Evolutionary conservation across 64 coral and sea anemone species (phyloP).

Genomic region (Catalaphyllia jardinei): DNA sequence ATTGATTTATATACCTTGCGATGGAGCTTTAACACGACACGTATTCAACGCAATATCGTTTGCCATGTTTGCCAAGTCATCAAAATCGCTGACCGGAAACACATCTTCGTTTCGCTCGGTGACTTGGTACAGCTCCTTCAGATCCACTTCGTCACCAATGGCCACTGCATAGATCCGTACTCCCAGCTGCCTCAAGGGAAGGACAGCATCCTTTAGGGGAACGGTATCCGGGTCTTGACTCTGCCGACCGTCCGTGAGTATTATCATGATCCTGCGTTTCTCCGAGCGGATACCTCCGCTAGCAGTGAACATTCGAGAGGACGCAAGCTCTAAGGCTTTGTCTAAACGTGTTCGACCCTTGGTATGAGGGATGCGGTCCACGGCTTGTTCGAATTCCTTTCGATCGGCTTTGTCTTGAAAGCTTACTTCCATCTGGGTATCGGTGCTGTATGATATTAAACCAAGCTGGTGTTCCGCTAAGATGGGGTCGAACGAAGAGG

Average conservation of each 20-base stretch:
- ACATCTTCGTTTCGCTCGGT: slow-evolving; percentile 65
- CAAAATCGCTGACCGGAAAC: slow-evolving; percentile 64
- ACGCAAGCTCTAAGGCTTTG: slow-evolving; percentile 55
- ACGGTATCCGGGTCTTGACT: slow-evolving; percentile 62
- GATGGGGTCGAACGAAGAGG: slow-evolving; percentile 35
- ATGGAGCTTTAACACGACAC: neutral
- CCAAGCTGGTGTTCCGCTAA: slow-evolving; percentile 46
- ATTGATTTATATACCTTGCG: slow-evolving; percentile 4
- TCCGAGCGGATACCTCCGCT: slow-evolving; percentile 44
- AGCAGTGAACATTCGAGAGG: slow-evolving; percentile 36
- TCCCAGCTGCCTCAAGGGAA: slow-evolving; percentile 51
- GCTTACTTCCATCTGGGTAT: slow-evolving; percentile 44
- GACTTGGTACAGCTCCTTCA: slow-evolving; percentile 52
- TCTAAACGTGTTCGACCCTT: slow-evolving; percentile 75
- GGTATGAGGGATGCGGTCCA: slow-evolving; percentile 65
- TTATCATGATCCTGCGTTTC: slow-evolving; percentile 59
- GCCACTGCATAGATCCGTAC: slow-evolving; percentile 62
- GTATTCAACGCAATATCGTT: slow-evolving; percentile 57
- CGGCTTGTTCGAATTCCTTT: slow-evolving; percentile 46
- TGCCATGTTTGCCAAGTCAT: slow-evolving; percentile 61
- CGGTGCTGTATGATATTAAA: slow-evolving; percentile 63
- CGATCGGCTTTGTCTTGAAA: slow-evolving; percentile 34
- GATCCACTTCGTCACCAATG: slow-evolving; percentile 62
- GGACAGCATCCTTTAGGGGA: slow-evolving; percentile 27
- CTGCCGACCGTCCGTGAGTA: slow-evolving; percentile 83